Evolutionary conservation across 2,113 vertebrate species (phyloP).

Genomic region (Antechinus stuartii): DNA sequence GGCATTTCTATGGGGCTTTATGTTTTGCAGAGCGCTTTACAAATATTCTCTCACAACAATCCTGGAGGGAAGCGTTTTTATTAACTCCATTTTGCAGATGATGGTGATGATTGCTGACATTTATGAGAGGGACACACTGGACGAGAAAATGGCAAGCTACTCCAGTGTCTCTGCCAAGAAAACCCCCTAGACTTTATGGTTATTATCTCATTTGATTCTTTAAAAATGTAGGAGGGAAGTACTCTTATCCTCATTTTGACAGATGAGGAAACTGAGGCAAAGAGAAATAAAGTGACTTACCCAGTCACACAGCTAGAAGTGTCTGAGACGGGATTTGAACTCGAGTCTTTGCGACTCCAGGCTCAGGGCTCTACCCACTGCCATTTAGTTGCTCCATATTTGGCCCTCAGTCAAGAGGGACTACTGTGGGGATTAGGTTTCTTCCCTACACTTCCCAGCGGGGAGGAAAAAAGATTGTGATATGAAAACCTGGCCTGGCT

Average conservation of each 20-base stretch:
- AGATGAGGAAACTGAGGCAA: not conserved
- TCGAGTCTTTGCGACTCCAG: not conserved
- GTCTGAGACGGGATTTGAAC: not conserved
- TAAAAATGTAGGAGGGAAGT: not conserved
- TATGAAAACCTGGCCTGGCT: slow-evolving; percentile 21
- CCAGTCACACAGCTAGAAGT: not conserved
- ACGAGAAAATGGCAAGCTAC: not conserved
- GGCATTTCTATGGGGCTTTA: not conserved
- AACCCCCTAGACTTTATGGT: not conserved
- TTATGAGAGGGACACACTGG: not conserved
- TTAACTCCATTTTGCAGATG: not conserved
- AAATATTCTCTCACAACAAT: not conserved
- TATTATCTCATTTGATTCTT: not conserved
- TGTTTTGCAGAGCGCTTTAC: not conserved
- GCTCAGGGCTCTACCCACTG: not conserved
- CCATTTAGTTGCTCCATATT: not conserved
- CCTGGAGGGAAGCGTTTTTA: not conserved
- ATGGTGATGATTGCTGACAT: not conserved
- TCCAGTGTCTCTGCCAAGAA: not conserved
- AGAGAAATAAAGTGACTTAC: not conserved
- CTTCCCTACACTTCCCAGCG: not conserved
- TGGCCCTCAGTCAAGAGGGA: not conserved
- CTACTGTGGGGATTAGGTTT: not conserved
- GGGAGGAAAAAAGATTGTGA: not conserved
- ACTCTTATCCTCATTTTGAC: not conserved